A percentile compares a stretch with the other conserved stretches of the same genome.
These are phyloP conservation scores for Propithecus deckenii DNA, from an alignment of 2,797 vertebrate genomes.

Conservation along the genomic window DNA sequence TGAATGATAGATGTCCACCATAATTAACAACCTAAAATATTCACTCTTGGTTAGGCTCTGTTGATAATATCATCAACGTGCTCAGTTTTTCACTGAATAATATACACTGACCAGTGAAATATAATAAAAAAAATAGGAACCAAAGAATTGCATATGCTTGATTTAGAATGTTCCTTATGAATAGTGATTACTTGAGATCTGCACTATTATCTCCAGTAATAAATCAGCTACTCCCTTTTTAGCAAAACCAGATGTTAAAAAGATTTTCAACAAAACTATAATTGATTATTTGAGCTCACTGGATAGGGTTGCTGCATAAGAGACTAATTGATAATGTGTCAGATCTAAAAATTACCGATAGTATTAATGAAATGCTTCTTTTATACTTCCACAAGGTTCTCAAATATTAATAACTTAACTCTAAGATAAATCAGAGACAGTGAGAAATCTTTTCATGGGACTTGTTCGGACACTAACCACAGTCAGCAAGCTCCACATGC, in stretches of 20 bases:
- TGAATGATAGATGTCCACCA: not conserved
- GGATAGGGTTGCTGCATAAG: not conserved
- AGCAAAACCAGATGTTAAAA: not conserved
- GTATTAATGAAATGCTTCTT: not conserved
- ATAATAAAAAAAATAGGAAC: not conserved
- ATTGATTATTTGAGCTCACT: not conserved
- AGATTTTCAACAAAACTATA: not conserved
- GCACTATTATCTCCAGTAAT: not conserved
- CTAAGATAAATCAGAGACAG: not conserved
- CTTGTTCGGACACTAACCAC: not conserved
- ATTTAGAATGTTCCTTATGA: not conserved
- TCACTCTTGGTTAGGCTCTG: not conserved
- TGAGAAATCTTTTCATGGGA: not conserved
- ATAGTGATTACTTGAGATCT: not conserved
- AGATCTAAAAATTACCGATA: not conserved
- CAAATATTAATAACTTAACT: not conserved
- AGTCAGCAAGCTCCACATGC: not conserved
- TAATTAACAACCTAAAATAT: not conserved
- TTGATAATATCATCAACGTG: not conserved
- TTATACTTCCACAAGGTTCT: not conserved
- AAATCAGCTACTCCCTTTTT: not conserved
- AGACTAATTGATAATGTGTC: not conserved
- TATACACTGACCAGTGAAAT: not conserved
- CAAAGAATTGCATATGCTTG: not conserved
- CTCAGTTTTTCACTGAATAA: not conserved